Base-by-base conservation (phyloP, 2,797 vertebrate genomes). In the Mycteria americana region DNA sequence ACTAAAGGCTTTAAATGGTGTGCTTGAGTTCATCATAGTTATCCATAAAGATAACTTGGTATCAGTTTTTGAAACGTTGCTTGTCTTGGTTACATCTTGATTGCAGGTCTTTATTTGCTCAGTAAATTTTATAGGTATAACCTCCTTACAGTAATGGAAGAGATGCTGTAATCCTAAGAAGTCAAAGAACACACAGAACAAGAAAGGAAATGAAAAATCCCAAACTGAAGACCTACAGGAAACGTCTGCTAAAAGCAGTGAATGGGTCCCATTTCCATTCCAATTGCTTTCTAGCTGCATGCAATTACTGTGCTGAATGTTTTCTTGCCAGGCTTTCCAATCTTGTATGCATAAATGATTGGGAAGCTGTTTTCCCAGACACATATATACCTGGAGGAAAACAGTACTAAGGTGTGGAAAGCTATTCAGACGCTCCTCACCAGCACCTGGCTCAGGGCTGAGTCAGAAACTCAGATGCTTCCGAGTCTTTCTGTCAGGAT, bases 171-270 rank as follows among this genome's bases (percentile, higher is more conserved):
- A 93, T 53, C 35, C 62, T 48, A 62, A 77, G 12, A 87, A 89
- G 19, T 27, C 33, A 88, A 70, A 87, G 80, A 65, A 72, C 33
- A 56, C 67, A 67, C 27, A 78, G n/a, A 87, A 73, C 2, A 72
- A 75, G 65, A 88, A 89, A 85, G 41, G 72, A 92, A 89, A 86
- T 85, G 1, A 85, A 92, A 92, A 91, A 83, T 73, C 82, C 24
- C 41, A 54, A 85, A 80, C 10, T 22, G 35, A 93, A 92, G 64
- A 64, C 51, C 76, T 75, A 39, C 21, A 80, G 78, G 76, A 93
- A 95, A 77, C 0, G 1, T 60, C 73, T 88, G 48, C 51, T 77
- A 37, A 96, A 87, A 27, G 28, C 39, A 64, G 39, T 18, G 15
- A 79, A 53, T 14, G 27, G 30, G 48, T 39, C 7, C 46, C 23